These are phyloP conservation scores for Catharus ustulatus DNA, from an alignment of 2,797 vertebrate genomes.

Conservation along the genomic window DNA sequence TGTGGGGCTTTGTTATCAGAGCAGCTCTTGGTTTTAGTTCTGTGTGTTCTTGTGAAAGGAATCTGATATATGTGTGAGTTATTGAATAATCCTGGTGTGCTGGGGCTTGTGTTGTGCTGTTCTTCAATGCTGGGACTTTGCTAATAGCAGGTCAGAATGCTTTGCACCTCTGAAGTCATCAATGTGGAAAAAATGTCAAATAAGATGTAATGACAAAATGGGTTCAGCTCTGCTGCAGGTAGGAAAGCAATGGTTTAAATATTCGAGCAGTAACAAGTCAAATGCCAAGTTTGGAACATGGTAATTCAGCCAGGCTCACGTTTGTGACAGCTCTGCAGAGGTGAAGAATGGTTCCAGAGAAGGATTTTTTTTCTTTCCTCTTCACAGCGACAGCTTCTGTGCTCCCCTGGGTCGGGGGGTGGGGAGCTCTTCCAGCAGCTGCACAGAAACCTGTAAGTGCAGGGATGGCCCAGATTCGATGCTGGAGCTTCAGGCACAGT, in stretches of 20 bases:
- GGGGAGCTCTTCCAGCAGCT: slow-evolving; percentile 19
- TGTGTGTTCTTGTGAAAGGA: neutral
- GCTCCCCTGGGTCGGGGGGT: neutral
- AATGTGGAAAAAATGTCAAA: neutral
- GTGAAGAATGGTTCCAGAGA: neutral
- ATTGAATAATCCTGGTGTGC: neutral
- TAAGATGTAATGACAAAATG: neutral
- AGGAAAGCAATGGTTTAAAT: neutral
- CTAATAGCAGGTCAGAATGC: neutral
- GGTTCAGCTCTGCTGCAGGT: neutral
- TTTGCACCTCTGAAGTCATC: neutral
- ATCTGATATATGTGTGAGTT: neutral
- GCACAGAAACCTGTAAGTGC: neutral
- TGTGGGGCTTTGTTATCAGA: neutral
- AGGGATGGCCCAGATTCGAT: neutral
- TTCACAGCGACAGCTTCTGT: neutral
- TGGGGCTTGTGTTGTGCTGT: neutral
- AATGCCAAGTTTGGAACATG: neutral
- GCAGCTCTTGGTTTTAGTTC: neutral
- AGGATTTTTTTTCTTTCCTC: neutral
- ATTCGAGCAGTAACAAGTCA: neutral
- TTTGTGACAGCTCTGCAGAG: slow-evolving; percentile 10
- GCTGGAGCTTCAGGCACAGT: neutral
- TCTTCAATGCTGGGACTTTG: neutral
- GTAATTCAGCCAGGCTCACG: neutral